phyloP scores from a whole-genome alignment of 2,113 vertebrate species.

The Phyllostomus discolor region DNA sequence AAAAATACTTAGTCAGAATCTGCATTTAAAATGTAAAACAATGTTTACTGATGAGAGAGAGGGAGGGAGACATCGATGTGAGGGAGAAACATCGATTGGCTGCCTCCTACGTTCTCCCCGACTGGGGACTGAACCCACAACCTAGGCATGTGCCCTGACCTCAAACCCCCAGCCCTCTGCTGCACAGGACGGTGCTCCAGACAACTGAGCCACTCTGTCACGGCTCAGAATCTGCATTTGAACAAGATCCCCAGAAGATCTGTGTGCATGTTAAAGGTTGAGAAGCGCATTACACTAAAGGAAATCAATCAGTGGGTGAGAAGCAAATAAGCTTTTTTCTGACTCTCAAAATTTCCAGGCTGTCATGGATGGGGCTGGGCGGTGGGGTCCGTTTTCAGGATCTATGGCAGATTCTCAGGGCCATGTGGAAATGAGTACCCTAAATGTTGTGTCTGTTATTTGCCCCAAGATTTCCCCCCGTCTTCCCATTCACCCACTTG shows the following conservation, averaged over 20 bases:
- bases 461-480: background rate
- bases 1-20: background rate
- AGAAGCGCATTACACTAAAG: background rate
- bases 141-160: too few species aligned
- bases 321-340: background rate
- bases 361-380: background rate
- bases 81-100: too few species aligned
- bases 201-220: too few species aligned
- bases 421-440: background rate
- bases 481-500: background rate
- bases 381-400: too few species aligned
- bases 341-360: background rate
- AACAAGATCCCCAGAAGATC: background rate
- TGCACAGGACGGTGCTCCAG: too few species aligned
- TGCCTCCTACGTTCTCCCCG: too few species aligned
- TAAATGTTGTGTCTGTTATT: background rate
- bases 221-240: background rate
- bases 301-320: background rate
- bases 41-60: too few species aligned
- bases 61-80: too few species aligned
- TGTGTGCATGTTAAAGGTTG: background rate
- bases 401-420: background rate
- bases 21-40: background rate
- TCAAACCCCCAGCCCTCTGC: too few species aligned
- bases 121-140: too few species aligned